Base-by-base conservation (phyloP, 1,140 invertebrate genomes). In the Heliothis virescens region DNA sequence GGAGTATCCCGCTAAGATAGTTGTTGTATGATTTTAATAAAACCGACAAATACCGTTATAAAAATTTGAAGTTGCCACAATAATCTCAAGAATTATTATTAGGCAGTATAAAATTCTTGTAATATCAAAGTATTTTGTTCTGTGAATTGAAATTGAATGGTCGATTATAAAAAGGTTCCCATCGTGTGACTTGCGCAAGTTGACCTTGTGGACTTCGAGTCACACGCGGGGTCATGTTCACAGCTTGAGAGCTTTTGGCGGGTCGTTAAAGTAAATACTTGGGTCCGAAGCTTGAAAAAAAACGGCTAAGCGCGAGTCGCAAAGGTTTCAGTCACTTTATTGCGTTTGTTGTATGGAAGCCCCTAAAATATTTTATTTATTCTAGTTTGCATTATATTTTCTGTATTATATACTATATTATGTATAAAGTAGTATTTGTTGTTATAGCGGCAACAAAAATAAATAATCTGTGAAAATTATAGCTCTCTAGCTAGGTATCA, bases 131-230 rank as follows among this genome's bases (percentile, higher is more conserved):
- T 29, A 62, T 75, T 53, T 59, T 75, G 55, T 60, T 60, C 34
- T 62, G 57, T 60, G 53, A 57, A 73, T 18, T 41, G 71, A n/a
- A 48, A 48, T 52, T 60, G 72, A 75, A 75, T 75, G 72, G 41
- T 50, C 47, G 12, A 62, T 75, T 75, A 62, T 62, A 75, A 13
- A 50, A 62, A 62, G 41, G 55, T 75, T 75, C 72, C 57, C 72
- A 75, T 73, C 29, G 71, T 26, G 15, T 16, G 4, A 16, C 13
- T 75, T 75, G 72, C 72, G 72, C 57, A 75, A 75, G 57, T 48
- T 60, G 72, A 75, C 72, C 72, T 75, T 75, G 72, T 48, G 29
- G 52, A 48, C 16, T 62, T n/a, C 0, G 34, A 62, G 55, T 62
- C 55, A 11, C 72, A 21, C 34, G 48, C 41, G 65, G 57, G 72